phyloP scores from a whole-genome alignment of 2,888 invertebrate species.

The Erpobdella octoculata region DNA sequence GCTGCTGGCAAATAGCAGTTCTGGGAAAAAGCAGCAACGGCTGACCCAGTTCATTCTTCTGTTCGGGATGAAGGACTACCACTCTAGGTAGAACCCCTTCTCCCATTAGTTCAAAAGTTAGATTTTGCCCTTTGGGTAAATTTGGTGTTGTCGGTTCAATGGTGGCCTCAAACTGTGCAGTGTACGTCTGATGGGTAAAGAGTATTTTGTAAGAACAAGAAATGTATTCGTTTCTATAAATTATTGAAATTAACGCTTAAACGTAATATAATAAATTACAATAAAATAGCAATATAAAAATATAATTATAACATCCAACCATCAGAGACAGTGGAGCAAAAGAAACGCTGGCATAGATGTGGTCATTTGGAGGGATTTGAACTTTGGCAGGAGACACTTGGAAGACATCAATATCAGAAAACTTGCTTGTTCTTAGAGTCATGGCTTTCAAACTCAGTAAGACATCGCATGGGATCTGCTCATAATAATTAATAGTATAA shows the following conservation, averaged over 20 bases:
- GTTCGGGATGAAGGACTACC: conserved; percentile 45
- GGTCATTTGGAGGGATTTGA: conserved; percentile 3
- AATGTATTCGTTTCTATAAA: not conserved
- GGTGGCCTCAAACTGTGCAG: conserved; percentile 48
- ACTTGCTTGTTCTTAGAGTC: not conserved
- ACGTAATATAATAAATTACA: not conserved
- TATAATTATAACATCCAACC: not conserved
- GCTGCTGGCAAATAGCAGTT: conserved; percentile 44
- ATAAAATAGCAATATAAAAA: not conserved
- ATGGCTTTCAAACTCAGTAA: conserved; percentile 38
- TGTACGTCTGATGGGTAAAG: conserved; percentile 43
- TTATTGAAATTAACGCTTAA: not conserved
- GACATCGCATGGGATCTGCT: conserved; percentile 51
- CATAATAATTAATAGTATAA: too few relatives aligned
- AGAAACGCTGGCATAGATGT: conserved; percentile 4
- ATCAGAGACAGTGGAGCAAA: conserved; percentile 1
- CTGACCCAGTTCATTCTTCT: conserved; percentile 31
- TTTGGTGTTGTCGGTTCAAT: conserved; percentile 43
- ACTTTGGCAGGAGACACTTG: not conserved
- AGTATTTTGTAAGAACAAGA: not conserved
- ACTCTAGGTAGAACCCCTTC: conserved; percentile 52
- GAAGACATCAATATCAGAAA: not conserved
- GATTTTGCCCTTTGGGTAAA: conserved; percentile 45
- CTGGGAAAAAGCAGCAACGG: conserved; percentile 49
- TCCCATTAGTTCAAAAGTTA: conserved; percentile 50